Evolutionary conservation across 1,140 invertebrate genomes (phyloP), one percentile per base, ranked within the genome.

Genomic region (Euglossa dilemma): DNA sequence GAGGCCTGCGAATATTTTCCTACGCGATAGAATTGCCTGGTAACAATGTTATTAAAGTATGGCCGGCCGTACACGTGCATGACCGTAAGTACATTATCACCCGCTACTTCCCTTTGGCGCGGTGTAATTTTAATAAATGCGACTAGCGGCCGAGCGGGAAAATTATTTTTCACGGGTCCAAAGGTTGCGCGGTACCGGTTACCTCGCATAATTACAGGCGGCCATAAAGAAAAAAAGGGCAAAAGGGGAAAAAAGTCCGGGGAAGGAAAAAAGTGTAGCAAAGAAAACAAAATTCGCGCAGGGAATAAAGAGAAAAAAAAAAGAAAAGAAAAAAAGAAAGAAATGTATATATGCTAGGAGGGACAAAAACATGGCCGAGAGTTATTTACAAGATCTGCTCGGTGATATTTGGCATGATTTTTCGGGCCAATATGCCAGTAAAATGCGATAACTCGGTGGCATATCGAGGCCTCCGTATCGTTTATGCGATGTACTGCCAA

Each of bases 171-270:
- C 57, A 45, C 56, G 14, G 28, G 45, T 64, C 47, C 20, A 45
- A 52, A 61, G 54, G 59, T 80, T 45, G 20, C 25, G n/a, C n/a
- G 57, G 57, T 23, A 56, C 25, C 69, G 52, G 25, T 71, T 80
- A 80, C 56, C 54, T 20, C 9, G 47, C 93, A 94, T 69, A 75
- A 75, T 75, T 75, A 63, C n/a, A 63, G 18, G 18, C 43, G 45
- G 45, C 57, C n/a, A 75, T 61, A 18, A 50, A 75, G 59, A 47
- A 61, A 45, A 61, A 23, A 61, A 25, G 28, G 2, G n/a, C n/a
- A n/a, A 14, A 50, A 20, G 6, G 43, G 23, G 18, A 50, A 47
- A 61, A 47, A 4, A 61, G 23, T 5, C 0, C 6, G 2, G 12
- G 7, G 4, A 36, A 28, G 0, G 5, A 63, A 63, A 43, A 63